Evolutionary conservation across 2,113 vertebrate genomes (phyloP).

Genomic region (Chitala chitala): DNA sequence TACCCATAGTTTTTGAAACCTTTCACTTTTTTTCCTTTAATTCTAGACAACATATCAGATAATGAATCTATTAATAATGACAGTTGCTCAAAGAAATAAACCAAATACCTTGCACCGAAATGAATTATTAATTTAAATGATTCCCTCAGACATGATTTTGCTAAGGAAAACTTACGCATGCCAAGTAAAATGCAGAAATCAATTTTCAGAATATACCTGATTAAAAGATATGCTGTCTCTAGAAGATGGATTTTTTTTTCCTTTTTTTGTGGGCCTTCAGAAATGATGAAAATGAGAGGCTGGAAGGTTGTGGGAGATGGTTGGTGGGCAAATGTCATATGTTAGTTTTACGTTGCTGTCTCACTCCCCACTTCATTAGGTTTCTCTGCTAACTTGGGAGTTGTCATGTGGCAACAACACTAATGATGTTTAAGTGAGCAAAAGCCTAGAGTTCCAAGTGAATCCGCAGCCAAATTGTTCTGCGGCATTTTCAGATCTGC

Average conservation of each 20-base stretch:
- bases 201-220: slow-evolving; percentile 42
- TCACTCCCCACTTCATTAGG: slow-evolving; percentile 24
- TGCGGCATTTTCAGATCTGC: not conserved
- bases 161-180: slow-evolving; percentile 35
- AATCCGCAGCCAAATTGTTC: not conserved
- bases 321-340: not conserved
- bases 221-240: slow-evolving; percentile 14
- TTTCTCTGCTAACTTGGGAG: slow-evolving; percentile 16
- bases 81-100: slow-evolving; percentile 49
- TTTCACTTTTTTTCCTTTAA: slow-evolving; percentile 39
- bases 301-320: not conserved
- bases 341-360: slow-evolving; percentile 9
- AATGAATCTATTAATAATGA: slow-evolving; percentile 42
- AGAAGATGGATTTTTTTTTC: not conserved
- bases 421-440: slow-evolving; percentile 20
- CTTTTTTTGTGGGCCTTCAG: not conserved
- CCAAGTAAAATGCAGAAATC: slow-evolving; percentile 39
- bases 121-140: slow-evolving; percentile 53
- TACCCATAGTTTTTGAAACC: slow-evolving; percentile 34
- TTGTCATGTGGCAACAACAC: slow-evolving; percentile 6
- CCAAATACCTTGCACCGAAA: slow-evolving; percentile 43
- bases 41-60: slow-evolving; percentile 32
- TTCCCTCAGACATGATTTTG: slow-evolving; percentile 37
- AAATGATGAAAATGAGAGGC: not conserved
- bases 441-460: slow-evolving; percentile 11